phyloP scores from a whole-genome alignment of 1,140 invertebrate species.

The Leptinotarsa texana region DNA sequence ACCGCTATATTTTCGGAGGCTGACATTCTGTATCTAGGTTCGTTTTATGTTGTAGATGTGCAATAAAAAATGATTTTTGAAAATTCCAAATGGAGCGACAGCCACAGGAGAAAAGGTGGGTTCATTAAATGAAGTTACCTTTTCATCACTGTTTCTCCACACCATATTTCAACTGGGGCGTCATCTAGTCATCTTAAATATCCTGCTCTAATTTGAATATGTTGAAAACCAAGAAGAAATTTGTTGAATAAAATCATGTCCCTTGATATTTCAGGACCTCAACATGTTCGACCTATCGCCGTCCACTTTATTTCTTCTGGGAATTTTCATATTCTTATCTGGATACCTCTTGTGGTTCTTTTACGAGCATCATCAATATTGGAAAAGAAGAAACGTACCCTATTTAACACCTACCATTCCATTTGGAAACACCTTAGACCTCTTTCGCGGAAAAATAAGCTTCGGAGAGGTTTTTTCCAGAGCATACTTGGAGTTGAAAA shows the following conservation, averaged over 20 bases:
- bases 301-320: neutral
- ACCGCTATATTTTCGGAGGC: no score
- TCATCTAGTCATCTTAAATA: no score
- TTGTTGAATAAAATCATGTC: neutral
- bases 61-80: no score
- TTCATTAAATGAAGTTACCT: no score
- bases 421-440: slow-evolving; percentile 44
- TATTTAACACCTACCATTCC: slow-evolving; percentile 45
- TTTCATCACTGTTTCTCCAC: no score
- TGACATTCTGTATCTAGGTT: no score
- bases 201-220: no score
- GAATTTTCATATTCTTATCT: neutral
- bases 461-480: slow-evolving; percentile 42
- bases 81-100: no score
- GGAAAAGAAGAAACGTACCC: slow-evolving; percentile 41
- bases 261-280: neutral
- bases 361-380: slow-evolving; percentile 42
- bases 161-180: no score
- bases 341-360: slow-evolving; percentile 34
- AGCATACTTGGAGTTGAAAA: slow-evolving; percentile 41
- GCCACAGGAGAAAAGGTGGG: no score
- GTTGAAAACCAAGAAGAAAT: no score
- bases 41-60: no score
- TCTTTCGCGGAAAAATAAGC: slow-evolving; percentile 34
- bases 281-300: neutral